Percentiles rank a stretch among this genome's conserved stretches.
These are phyloP conservation scores for Acronicta psi DNA, from an alignment of 2,888 invertebrate genomes.

Conservation along the genomic window DNA sequence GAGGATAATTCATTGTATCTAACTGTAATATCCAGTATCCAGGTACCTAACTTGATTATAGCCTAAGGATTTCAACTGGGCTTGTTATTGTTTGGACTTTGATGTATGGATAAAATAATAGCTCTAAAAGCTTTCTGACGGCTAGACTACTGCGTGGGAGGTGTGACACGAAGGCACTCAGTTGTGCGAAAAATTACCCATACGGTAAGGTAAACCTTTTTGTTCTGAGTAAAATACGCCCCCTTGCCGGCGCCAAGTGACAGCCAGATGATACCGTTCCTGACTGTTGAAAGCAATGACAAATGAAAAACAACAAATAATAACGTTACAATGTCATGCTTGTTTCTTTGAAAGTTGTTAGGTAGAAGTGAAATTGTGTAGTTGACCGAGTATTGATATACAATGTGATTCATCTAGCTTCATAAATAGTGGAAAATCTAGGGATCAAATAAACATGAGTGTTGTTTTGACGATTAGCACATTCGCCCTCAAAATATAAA, in stretches of 20 bases:
- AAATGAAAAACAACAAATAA: conserved; percentile 30
- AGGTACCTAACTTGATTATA: conserved; percentile 9
- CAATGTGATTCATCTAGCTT: neutral
- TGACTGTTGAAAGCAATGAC: conserved; percentile 40
- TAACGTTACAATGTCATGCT: conserved; percentile 28
- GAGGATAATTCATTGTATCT: neutral
- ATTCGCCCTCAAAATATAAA: neutral
- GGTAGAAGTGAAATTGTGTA: conserved; percentile 9
- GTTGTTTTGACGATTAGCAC: neutral
- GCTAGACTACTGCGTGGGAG: conserved; percentile 40
- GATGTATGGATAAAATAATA: conserved; percentile 36
- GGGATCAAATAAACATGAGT: neutral
- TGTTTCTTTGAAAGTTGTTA: conserved; percentile 30
- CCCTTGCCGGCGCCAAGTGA: conserved; percentile 39
- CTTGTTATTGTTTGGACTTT: conserved; percentile 35
- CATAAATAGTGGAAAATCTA: neutral
- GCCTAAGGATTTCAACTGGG: conserved; percentile 8
- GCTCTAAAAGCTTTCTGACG: conserved; percentile 45
- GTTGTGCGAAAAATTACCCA: conserved; percentile 58
- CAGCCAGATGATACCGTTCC: conserved; percentile 51
- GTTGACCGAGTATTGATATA: neutral
- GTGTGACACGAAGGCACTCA: conserved; percentile 46
- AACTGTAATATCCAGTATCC: conserved; percentile 1
- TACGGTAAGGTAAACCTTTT: conserved; percentile 35
- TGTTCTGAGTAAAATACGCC: conserved; percentile 43